A percentile compares a stretch with the other conserved stretches of the same genome.
These are phyloP conservation scores for Panagrolaimus sp. DNA, from an alignment of 1,140 invertebrate genomes.

Conservation along the genomic window DNA sequence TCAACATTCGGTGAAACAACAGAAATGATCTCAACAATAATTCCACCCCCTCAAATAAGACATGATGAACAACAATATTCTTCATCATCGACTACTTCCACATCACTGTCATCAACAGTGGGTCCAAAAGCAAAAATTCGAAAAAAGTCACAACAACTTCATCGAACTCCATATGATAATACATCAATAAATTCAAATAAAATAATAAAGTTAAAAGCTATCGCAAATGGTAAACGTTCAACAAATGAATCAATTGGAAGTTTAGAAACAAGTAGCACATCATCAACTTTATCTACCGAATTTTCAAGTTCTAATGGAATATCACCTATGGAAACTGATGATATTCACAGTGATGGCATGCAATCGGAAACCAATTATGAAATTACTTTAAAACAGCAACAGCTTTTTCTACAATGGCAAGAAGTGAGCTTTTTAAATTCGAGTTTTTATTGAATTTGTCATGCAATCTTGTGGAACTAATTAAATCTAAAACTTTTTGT, in stretches of 20 bases:
- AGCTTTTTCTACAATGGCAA: conserved; percentile 21
- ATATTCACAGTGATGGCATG: background rate
- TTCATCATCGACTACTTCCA: background rate
- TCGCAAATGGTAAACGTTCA: background rate
- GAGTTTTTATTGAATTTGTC: no score
- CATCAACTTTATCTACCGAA: background rate
- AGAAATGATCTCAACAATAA: conserved; percentile 10
- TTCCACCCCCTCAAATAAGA: background rate
- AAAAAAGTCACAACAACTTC: background rate
- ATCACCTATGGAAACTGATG: conserved; percentile 12
- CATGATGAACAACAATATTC: background rate
- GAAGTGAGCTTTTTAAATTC: no score
- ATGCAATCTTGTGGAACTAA: no score
- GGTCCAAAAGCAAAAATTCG: conserved; percentile 10
- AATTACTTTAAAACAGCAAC: conserved; percentile 15
- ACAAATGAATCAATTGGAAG: background rate
- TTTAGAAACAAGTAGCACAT: background rate
- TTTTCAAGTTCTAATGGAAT: background rate
- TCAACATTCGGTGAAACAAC: background rate
- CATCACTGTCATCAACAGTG: background rate
- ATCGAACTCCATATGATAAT: conserved; percentile 12
- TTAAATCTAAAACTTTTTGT: no score
- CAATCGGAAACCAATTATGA: conserved; percentile 14
- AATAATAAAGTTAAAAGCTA: background rate
- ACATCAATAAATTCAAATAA: background rate